Evolutionary conservation across 2,888 invertebrate species (phyloP).

Genomic region (Philereme transversata): DNA sequence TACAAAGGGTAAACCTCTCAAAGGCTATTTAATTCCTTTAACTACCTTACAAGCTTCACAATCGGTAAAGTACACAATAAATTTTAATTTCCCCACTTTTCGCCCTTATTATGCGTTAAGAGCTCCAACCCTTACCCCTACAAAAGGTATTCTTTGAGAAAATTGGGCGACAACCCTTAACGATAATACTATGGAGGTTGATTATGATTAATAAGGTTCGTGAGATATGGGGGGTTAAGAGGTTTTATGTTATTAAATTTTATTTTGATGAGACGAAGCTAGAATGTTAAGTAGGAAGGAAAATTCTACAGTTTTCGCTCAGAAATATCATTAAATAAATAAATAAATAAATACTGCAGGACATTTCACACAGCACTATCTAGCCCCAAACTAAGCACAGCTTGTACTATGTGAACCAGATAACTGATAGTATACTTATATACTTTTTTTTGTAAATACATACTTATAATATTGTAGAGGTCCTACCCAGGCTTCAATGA

Average conservation of each 20-base stretch:
- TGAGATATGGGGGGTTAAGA: constrained; percentile 30
- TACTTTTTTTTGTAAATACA: too few relatives aligned
- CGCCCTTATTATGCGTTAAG: constrained; percentile 37
- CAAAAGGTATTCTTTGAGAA: constrained; percentile 37
- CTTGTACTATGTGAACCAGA: too few relatives aligned
- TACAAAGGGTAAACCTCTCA: background rate
- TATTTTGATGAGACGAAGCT: constrained; percentile 6
- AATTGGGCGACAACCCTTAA: constrained; percentile 37
- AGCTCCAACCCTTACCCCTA: constrained; percentile 26
- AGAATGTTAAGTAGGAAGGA: background rate
- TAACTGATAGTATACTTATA: too few relatives aligned
- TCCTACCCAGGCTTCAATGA: too few relatives aligned
- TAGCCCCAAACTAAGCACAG: too few relatives aligned
- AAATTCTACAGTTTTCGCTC: too few relatives aligned
- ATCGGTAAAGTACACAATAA: constrained; percentile 32
- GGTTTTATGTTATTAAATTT: constrained; percentile 30
- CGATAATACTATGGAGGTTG: constrained; percentile 25
- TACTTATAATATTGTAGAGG: too few relatives aligned
- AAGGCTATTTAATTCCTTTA: constrained; percentile 10
- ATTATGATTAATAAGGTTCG: constrained; percentile 38
- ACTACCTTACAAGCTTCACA: constrained; percentile 21
- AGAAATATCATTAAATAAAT: too few relatives aligned
- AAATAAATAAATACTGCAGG: too few relatives aligned
- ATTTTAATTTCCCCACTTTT: constrained; percentile 38
- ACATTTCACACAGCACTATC: too few relatives aligned